Evolutionary conservation across 2,797 vertebrate genomes (phyloP).

Genomic region (Serranus cabrilla): DNA sequence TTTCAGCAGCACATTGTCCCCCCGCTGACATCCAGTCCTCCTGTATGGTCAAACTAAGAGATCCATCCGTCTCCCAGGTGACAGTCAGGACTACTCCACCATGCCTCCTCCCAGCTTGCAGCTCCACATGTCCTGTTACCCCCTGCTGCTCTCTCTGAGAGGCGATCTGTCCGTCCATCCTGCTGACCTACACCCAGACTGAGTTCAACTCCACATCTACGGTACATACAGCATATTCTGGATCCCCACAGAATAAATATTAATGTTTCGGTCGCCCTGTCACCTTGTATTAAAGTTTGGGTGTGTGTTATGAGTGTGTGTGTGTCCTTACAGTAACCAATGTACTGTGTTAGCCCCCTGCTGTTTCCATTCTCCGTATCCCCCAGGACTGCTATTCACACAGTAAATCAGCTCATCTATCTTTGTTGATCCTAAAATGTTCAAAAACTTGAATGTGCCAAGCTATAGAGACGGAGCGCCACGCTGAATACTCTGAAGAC

Average conservation of each 20-base stretch:
- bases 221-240: neutral
- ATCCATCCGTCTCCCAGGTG: conserved; percentile 50
- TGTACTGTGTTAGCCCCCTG: conserved; percentile 10
- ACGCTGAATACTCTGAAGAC: too few relatives aligned
- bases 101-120: conserved; percentile 52
- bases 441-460: neutral
- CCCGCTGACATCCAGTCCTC: neutral
- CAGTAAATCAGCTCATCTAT: conserved; percentile 12
- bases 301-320: neutral
- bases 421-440: conserved; percentile 7
- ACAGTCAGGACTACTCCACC: conserved; percentile 54
- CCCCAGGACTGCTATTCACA: conserved; percentile 15
- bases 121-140: conserved; percentile 29
- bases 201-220: neutral
- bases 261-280: neutral
- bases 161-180: conserved; percentile 9
- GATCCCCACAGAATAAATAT: neutral
- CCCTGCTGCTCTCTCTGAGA: conserved; percentile 36
- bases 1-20: neutral
- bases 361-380: conserved; percentile 6
- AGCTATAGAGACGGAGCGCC: too few relatives aligned
- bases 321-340: conserved; percentile 5
- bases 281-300: neutral
- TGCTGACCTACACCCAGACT: conserved; percentile 21
- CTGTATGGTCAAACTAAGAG: neutral